Evolutionary conservation across 2,888 invertebrate genomes (phyloP).

Genomic region (Sphaeridia pumilis): DNA sequence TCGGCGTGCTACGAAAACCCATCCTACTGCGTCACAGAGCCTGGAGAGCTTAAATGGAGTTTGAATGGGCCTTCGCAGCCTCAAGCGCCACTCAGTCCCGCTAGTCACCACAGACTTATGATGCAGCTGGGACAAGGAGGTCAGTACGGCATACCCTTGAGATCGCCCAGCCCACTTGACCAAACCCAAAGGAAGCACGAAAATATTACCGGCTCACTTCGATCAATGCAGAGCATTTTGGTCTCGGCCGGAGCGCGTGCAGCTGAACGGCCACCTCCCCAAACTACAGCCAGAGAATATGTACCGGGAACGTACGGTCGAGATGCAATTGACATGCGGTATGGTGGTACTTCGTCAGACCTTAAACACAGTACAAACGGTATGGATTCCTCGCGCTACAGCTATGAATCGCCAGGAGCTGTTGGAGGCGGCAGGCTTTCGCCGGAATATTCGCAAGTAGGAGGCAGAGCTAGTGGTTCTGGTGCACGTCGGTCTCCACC

Average conservation of each 20-base stretch:
- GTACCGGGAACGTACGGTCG: no score
- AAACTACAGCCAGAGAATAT: no score
- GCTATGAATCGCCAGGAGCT: no score
- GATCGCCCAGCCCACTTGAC: conserved; percentile 33
- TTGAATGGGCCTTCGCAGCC: conserved; percentile 8
- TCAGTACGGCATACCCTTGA: conserved; percentile 7
- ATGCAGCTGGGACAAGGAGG: conserved; percentile 39
- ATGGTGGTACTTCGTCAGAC: no score
- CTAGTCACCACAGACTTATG: conserved; percentile 33
- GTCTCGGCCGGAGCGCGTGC: conserved; percentile 31
- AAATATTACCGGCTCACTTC: conserved; percentile 50
- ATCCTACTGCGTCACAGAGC: conserved; percentile 35
- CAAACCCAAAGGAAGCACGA: conserved; percentile 43
- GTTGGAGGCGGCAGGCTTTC: no score
- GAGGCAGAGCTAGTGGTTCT: no score
- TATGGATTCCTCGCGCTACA: no score
- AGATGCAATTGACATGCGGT: no score
- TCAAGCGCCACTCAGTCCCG: conserved; percentile 12
- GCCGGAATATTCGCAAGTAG: no score
- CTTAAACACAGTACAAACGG: no score
- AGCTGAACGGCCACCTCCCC: neutral
- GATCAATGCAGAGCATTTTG: conserved; percentile 47
- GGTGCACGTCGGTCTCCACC: no score
- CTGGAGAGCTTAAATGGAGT: conserved; percentile 30
- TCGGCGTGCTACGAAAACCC: conserved; percentile 36